Conservation (phyloP, 2,113 vertebrate species). For the Serilophus lunatus region DNA sequence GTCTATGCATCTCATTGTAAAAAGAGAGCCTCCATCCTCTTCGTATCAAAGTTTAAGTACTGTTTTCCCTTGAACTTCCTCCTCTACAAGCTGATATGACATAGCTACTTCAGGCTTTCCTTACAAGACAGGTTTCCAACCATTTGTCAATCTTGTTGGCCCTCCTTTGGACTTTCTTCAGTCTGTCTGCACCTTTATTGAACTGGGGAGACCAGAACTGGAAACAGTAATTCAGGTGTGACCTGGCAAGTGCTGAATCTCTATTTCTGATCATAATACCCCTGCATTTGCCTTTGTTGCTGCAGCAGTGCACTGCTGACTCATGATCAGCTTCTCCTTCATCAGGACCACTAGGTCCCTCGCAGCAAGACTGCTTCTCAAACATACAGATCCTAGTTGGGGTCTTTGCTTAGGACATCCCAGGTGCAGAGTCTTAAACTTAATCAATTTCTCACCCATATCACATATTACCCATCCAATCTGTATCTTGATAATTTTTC, state of each 20-base stretch:
- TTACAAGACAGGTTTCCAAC: neutral
- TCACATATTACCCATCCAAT: neutral
- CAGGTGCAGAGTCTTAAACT: neutral
- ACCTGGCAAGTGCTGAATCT: fast-evolving
- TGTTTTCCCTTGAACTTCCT: neutral
- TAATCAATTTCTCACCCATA: neutral
- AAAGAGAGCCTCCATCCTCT: neutral
- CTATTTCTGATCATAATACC: neutral
- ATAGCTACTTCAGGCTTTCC: neutral
- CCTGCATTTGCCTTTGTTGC: neutral
- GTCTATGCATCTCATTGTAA: neutral
- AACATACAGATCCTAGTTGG: neutral
- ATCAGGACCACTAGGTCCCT: neutral
- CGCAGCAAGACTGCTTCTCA: neutral
- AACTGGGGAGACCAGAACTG: neutral
- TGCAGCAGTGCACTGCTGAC: neutral
- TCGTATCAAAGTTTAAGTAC: neutral
- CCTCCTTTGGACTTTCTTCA: neutral
- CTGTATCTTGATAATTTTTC: neutral
- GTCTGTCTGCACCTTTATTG: neutral
- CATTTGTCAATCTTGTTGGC: neutral
- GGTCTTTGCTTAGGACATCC: neutral
- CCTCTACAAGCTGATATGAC: neutral
- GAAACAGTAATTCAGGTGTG: neutral
- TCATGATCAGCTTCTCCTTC: neutral